These are phyloP conservation scores for Synanthedon myopaeformis DNA, from an alignment of 2,888 invertebrate species.

Conservation along the genomic window DNA sequence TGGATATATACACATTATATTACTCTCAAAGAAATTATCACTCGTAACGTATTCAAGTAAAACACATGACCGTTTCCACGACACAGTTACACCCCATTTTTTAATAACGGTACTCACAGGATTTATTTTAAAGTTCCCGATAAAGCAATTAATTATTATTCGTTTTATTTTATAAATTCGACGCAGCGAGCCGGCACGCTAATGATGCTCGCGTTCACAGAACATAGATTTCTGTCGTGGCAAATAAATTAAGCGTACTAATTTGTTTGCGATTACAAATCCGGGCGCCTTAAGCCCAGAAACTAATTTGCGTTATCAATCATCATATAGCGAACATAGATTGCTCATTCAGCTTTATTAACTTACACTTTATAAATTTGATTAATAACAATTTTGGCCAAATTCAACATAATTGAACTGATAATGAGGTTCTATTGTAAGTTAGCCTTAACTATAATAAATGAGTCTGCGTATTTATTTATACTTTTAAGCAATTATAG, in stretches of 20 bases:
- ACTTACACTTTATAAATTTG: conserved; percentile 5
- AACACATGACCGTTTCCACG: too few relatives aligned
- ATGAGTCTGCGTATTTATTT: too few relatives aligned
- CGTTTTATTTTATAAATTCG: conserved; percentile 3
- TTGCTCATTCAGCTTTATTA: conserved; percentile 2
- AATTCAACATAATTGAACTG: too few relatives aligned
- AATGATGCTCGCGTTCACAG: conserved; percentile 11
- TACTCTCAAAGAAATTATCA: too few relatives aligned
- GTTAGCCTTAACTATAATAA: too few relatives aligned
- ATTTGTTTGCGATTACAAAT: conserved; percentile 10
- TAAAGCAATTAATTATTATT: neutral
- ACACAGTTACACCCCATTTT: too few relatives aligned
- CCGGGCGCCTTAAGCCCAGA: neutral
- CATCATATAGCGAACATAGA: conserved; percentile 4
- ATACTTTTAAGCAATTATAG: too few relatives aligned
- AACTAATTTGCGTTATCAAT: conserved; percentile 8
- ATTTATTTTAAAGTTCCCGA: neutral
- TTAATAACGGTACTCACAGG: too few relatives aligned
- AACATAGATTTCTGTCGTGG: conserved; percentile 15
- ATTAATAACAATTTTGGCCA: conserved; percentile 1
- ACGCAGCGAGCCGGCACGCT: conserved; percentile 8
- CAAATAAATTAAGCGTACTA: conserved; percentile 16
- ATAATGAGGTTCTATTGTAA: too few relatives aligned
- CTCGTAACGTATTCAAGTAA: too few relatives aligned
- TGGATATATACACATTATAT: too few relatives aligned